Base-by-base conservation (phyloP, 2,797 vertebrate species). In the Hephaestus fuliginosus region DNA sequence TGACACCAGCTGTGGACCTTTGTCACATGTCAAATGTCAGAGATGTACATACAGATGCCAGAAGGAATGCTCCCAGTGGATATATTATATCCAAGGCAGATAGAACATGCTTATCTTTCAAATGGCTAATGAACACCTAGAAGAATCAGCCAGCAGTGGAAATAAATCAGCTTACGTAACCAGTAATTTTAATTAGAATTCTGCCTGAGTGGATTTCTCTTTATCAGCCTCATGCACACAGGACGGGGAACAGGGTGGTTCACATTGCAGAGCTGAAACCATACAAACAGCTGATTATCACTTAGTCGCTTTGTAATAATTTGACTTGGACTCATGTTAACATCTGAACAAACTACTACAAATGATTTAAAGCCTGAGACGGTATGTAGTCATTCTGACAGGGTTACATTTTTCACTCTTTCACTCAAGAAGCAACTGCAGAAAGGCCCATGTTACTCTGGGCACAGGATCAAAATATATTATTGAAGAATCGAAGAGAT, bases 121-220 rank as follows among this genome's bases (percentile, higher is more conserved):
- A 57, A 67, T 33, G 18, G 33, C 55, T 75, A 72, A 80, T 63
- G 48, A 80, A 64, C 75, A 68, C 69, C 56, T 56, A 13, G 33
- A 64, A 51, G 65, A 74, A 33, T 46, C 39, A 58, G 10, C 17
- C 39, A 22, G 44, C 43, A 52, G 39, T 18, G 25, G 62, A 17
- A 46, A 71, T 85, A 52, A 51, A 82, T 62, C 74, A 62, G 28
- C 57, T 51, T 33, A 60, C 55, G 46, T 71, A 75, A 71, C 15
- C 20, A 58, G 28, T 44, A 9, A 9, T 48, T 66, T 74, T 67
- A 73, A 79, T 81, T 76, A 81, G 57, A 69, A 52, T 30, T 61
- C 48, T 69, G 18, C 18, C 12, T 4, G 5, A 58, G 20, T 51
- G 55, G 7, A 33, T 74, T 83, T 49, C 66, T 57, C 55, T 46